A percentile compares a stretch with the other conserved stretches of the same genome.
phyloP scores from a whole-genome alignment of 2,113 vertebrate species.

The Antigone vipio region DNA sequence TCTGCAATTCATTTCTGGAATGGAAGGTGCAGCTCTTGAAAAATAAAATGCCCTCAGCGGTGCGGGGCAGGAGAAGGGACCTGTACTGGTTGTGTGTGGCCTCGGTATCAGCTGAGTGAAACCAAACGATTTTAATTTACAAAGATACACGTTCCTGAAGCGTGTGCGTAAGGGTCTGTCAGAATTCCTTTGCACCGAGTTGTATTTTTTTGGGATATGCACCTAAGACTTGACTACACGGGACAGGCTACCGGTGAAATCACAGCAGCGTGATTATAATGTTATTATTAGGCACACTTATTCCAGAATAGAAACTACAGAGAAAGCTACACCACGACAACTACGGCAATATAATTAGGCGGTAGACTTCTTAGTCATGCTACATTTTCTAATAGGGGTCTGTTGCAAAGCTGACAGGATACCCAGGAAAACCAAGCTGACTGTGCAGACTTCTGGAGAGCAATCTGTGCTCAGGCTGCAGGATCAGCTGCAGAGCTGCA shows the following conservation, averaged over 20 bases:
- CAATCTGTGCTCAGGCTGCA: neutral
- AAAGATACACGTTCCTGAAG: neutral
- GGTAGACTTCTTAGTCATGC: neutral
- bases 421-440: neutral
- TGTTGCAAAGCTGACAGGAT: neutral
- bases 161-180: accelerated
- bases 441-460: neutral
- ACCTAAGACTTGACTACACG: accelerated
- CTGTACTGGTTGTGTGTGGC: neutral
- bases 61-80: neutral
- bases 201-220: neutral
- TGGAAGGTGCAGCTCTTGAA: neutral
- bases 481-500: neutral
- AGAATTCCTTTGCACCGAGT: neutral
- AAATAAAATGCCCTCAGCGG: neutral
- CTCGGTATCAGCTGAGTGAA: neutral
- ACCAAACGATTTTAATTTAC: neutral
- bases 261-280: neutral
- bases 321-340: neutral
- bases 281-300: neutral
- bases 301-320: neutral
- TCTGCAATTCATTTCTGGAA: neutral
- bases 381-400: neutral
- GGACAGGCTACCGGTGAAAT: neutral
- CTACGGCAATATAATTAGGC: neutral